Evolutionary conservation across 2,888 invertebrate genomes (phyloP), one percentile per base, ranked within the genome.

Genomic region (Orchesellides sinensis): DNA sequence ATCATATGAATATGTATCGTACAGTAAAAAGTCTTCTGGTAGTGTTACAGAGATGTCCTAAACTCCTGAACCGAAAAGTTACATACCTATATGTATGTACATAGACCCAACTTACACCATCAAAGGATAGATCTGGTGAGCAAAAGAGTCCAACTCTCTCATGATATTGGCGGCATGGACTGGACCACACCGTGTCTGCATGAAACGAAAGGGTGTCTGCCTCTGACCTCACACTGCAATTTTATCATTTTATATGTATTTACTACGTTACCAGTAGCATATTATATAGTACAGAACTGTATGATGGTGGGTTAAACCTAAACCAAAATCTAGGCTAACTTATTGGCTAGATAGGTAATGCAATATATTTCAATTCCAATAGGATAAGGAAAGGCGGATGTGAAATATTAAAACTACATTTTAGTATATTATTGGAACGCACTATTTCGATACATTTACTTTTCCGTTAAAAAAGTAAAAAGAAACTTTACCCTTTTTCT

Each of bases 141-240:
- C 23, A 65, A 23, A 35, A 29, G 5, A n/a, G 32, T 32, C n/a
- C 17, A 23, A n/a, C 32, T 29, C 17, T 2, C 52, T 52, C 40
- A 70, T 70, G 70, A 29, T 59, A 54, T 47, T 66, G 54, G 54
- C 69, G 69, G 69, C 70, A 59, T 59, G 70, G 70, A 70, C 70
- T 59, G 59, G 56, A 70, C 70, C 70, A 40, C 40, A 40, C 70
- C 70, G 25, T 54, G 54, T 54, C 56, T 70, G 54, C 52, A 69
- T 35, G 54, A 23, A 54, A 49, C 49, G 59, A 70, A 70, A 70
- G 70, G 70, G 70, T 70, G 70, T 27, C 45, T 70, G 70, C 29
- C 35, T 61, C 61, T 70, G 70, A 70, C 70, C 70, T 70, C 70
- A 70, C 17, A 45, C n/a, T 12, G 40, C n/a, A 23, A 40, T 40